These are phyloP conservation scores for Melitaea athalia DNA, from an alignment of 2,888 invertebrate species.

Conservation along the genomic window DNA sequence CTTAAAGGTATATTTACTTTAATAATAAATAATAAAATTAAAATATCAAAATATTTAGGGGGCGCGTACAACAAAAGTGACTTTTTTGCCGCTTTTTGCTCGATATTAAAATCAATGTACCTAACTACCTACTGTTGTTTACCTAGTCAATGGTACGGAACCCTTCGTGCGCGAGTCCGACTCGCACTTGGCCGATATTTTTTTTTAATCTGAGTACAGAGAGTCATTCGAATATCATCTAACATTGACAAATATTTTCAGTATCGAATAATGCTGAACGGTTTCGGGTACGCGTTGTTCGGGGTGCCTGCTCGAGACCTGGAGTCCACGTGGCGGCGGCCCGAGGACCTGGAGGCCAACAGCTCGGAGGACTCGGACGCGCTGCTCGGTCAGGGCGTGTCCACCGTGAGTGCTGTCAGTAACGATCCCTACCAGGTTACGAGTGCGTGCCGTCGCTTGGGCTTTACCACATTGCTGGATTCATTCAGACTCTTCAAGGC, in stretches of 20 bases:
- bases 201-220: not conserved
- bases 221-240: too few relatives aligned
- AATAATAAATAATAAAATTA: too few relatives aligned
- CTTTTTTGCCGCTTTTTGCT: too few relatives aligned
- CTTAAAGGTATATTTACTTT: too few relatives aligned
- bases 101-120: too few relatives aligned
- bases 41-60: too few relatives aligned
- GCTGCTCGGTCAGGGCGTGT: constrained; percentile 83
- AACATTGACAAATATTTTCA: constrained; percentile 59
- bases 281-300: constrained; percentile 90
- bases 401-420: constrained; percentile 84
- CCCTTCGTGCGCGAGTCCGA: too few relatives aligned
- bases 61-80: too few relatives aligned
- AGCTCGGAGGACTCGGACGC: constrained; percentile 77
- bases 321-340: constrained; percentile 87
- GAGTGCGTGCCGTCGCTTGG: constrained; percentile 46
- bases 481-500: constrained; percentile 5
- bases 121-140: too few relatives aligned
- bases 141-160: too few relatives aligned
- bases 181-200: too few relatives aligned
- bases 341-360: constrained; percentile 76
- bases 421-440: constrained; percentile 52
- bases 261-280: constrained; percentile 93
- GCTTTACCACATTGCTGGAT: constrained; percentile 23
- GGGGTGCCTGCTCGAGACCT: constrained; percentile 88